phyloP scores from a whole-genome alignment of 2,113 vertebrate species.

The Mormoops blainvillei region DNA sequence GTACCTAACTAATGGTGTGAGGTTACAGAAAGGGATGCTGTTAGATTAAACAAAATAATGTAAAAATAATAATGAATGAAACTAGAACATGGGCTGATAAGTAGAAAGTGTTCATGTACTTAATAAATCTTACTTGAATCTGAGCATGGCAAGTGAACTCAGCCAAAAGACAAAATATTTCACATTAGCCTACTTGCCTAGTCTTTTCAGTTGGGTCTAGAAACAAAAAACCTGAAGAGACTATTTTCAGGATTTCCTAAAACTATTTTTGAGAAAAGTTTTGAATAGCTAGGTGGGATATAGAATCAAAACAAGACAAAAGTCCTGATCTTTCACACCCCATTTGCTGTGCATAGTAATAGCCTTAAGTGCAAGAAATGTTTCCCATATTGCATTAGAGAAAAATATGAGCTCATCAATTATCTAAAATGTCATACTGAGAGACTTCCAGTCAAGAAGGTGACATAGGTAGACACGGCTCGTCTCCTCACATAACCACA shows the following conservation, averaged over 20 bases:
- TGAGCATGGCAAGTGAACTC: neutral
- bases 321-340: neutral
- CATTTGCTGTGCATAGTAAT: neutral
- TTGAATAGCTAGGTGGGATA: neutral
- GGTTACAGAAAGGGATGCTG: neutral
- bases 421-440: constrained; percentile 5
- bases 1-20: neutral
- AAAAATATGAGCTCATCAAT: neutral
- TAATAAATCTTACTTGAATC: neutral
- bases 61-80: neutral
- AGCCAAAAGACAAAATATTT: constrained; percentile 1
- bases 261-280: neutral
- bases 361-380: neutral
- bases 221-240: neutral
- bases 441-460: too few relatives aligned
- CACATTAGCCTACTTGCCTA: neutral
- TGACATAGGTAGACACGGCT: too few relatives aligned
- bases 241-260: constrained; percentile 4
- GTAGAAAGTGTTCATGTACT: neutral
- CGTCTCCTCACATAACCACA: too few relatives aligned
- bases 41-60: neutral
- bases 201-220: neutral
- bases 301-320: neutral
- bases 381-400: neutral
- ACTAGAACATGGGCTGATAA: neutral